Percentiles rank a stretch among this genome's conserved stretches.
phyloP scores from a whole-genome alignment of 2,797 vertebrate genomes.

The Diglossa cyanea region DNA sequence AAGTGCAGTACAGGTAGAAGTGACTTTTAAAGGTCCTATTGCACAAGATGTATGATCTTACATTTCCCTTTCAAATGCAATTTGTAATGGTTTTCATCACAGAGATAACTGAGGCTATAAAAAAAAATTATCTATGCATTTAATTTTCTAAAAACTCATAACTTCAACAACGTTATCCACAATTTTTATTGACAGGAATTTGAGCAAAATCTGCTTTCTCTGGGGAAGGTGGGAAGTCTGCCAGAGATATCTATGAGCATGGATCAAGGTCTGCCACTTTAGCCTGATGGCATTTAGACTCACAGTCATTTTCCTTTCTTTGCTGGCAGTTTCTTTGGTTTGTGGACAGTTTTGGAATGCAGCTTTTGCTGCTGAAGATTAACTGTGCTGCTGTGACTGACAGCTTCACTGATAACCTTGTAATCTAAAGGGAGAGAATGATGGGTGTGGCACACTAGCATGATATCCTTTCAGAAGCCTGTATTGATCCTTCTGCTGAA shows the following conservation, averaged over 20 bases:
- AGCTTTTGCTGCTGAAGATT: not conserved
- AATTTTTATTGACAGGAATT: conserved; percentile 1
- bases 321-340: not conserved
- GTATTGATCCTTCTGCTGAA: not conserved
- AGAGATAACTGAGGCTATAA: not conserved
- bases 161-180: not conserved
- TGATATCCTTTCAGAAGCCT: not conserved
- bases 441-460: not conserved
- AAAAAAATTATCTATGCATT: not conserved
- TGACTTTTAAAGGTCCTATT: not conserved
- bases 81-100: not conserved
- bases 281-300: conserved; percentile 14
- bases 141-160: not conserved
- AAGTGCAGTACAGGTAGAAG: not conserved
- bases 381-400: not conserved
- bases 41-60: not conserved
- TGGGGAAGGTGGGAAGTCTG: not conserved
- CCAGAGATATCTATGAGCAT: not conserved
- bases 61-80: not conserved
- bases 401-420: not conserved
- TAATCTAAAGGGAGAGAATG: not conserved
- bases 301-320: not conserved
- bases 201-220: not conserved
- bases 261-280: not conserved
- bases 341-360: not conserved